A percentile compares a stretch with the other conserved stretches of the same genome.
phyloP scores from a whole-genome alignment of 2,888 invertebrate species.

The Apotomis betuletana region DNA sequence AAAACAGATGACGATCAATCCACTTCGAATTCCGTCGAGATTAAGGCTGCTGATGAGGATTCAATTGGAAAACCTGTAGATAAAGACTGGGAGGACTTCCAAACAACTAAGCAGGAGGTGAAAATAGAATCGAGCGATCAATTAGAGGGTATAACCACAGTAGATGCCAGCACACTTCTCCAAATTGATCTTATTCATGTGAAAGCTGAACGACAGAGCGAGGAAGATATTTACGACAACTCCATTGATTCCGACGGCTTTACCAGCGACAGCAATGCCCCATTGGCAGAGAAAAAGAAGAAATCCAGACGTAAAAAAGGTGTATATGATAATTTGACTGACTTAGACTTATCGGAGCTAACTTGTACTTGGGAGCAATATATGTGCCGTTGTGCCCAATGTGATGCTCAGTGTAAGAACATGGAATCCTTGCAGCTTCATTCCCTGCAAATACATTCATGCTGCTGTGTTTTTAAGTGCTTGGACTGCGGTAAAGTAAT shows the following conservation, averaged over 20 bases:
- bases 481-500: constrained; percentile 68
- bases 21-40: constrained; percentile 34
- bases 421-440: constrained; percentile 68
- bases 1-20: constrained; percentile 46
- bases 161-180: constrained; percentile 54
- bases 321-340: constrained; percentile 41
- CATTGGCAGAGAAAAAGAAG: constrained; percentile 61
- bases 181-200: constrained; percentile 50
- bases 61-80: constrained; percentile 65
- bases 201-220: constrained; percentile 59
- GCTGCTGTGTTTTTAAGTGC: constrained; percentile 73
- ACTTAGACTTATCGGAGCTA: constrained; percentile 43
- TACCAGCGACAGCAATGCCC: constrained; percentile 67
- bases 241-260: constrained; percentile 50
- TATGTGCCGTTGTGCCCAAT: constrained; percentile 69
- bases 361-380: constrained; percentile 69
- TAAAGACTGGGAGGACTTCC: constrained; percentile 68
- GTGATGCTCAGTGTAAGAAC: constrained; percentile 73
- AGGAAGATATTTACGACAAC: constrained; percentile 49
- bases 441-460: constrained; percentile 68
- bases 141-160: constrained; percentile 49
- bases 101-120: constrained; percentile 60
- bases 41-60: constrained; percentile 43
- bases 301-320: constrained; percentile 54
- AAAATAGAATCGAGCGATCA: constrained; percentile 58